Conservation (phyloP, 2,797 vertebrate genomes). For the Yasuhikotakia modesta region DNA sequence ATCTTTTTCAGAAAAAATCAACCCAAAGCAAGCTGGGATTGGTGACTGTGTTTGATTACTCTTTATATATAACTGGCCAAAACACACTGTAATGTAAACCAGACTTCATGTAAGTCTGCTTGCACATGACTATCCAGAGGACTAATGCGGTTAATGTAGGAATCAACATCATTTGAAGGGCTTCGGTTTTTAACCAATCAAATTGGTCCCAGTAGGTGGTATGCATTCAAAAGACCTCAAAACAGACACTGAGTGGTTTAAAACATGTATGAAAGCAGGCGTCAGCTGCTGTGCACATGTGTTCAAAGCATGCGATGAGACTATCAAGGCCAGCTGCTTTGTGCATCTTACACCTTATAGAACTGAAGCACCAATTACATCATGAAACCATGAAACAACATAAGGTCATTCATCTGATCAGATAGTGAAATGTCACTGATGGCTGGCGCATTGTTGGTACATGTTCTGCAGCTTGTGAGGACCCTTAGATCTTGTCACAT, state of each 20-base stretch:
- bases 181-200: neutral
- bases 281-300: slow-evolving; percentile 26
- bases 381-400: slow-evolving; percentile 7
- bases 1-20: neutral
- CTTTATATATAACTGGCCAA: too few relatives aligned
- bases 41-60: neutral
- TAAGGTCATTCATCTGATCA: slow-evolving; percentile 19
- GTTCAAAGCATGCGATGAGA: slow-evolving; percentile 15
- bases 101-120: too few relatives aligned
- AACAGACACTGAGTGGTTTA: neutral
- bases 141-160: neutral
- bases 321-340: slow-evolving; percentile 13
- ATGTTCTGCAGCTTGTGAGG: slow-evolving; percentile 18
- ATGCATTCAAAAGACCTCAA: slow-evolving; percentile 15
- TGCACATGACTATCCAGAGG: too few relatives aligned
- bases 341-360: slow-evolving; percentile 12
- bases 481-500: slow-evolving; percentile 18
- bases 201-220: neutral
- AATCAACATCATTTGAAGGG: neutral
- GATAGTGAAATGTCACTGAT: slow-evolving; percentile 22
- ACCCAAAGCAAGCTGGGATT: neutral
- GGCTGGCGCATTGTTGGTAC: slow-evolving; percentile 18
- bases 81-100: too few relatives aligned
- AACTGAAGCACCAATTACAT: slow-evolving; percentile 6
- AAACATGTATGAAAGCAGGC: neutral